phyloP scores from a whole-genome alignment of 2,797 vertebrate species.

The Caiman crocodilus region DNA sequence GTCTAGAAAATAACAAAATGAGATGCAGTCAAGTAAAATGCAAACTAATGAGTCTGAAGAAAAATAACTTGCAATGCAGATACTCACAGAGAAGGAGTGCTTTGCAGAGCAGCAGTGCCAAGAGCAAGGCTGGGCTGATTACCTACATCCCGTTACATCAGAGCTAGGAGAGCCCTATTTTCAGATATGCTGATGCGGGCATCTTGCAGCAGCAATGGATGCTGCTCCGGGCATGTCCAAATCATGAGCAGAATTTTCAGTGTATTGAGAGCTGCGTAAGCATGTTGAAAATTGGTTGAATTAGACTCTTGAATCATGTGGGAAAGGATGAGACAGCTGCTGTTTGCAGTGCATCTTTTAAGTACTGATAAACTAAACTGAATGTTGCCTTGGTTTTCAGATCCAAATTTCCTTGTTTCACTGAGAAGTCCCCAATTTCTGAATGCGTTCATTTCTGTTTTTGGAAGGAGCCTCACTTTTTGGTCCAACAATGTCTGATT shows the following conservation, averaged over 20 bases:
- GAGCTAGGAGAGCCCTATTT: background rate
- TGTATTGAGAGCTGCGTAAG: background rate
- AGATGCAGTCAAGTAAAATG: background rate
- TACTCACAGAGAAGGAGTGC: background rate
- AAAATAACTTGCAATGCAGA: background rate
- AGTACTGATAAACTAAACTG: background rate
- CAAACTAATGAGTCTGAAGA: background rate
- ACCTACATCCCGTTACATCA: background rate
- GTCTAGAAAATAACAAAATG: background rate
- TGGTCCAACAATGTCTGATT: background rate
- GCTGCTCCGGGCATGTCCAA: background rate
- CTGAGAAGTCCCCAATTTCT: background rate
- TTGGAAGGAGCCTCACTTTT: no score
- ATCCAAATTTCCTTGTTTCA: background rate
- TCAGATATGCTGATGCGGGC: background rate
- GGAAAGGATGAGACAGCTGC: background rate
- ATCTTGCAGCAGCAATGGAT: background rate
- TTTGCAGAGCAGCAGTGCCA: background rate
- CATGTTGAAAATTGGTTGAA: background rate
- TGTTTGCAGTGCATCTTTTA: accelerated
- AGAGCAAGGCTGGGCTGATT: background rate
- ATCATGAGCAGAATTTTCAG: background rate
- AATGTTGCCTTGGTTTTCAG: background rate
- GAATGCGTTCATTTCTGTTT: background rate
- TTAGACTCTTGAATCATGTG: background rate